Percentiles rank a stretch among this genome's conserved stretches.
Conservation (phyloP, 2,888 invertebrate genomes). For the Diarsia brunnea region DNA sequence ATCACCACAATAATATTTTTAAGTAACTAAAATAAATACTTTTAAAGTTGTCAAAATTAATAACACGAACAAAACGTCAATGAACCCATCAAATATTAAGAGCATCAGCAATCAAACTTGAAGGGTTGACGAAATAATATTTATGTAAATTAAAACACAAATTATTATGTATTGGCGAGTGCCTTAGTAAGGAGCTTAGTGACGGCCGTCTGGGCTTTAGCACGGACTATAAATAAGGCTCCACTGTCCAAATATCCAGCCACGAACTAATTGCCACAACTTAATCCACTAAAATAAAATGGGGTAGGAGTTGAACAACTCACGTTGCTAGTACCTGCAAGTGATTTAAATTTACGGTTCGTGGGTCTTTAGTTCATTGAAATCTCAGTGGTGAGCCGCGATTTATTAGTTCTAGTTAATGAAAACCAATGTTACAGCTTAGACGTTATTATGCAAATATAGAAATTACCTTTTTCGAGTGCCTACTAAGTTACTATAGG, state of each 20-base stretch:
- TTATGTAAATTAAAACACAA: constrained; percentile 70
- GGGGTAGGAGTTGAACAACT: constrained; percentile 71
- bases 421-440: constrained; percentile 56
- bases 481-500: too few species aligned
- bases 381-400: constrained; percentile 50
- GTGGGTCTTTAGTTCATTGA: constrained; percentile 62
- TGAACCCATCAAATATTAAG: constrained; percentile 29
- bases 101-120: constrained; percentile 19
- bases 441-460: constrained; percentile 8
- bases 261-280: constrained; percentile 81
- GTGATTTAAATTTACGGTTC: constrained; percentile 71
- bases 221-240: constrained; percentile 81
- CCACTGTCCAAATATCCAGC: constrained; percentile 79
- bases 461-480: not conserved
- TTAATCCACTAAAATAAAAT: constrained; percentile 85
- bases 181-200: constrained; percentile 77
- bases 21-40: not conserved
- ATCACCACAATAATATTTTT: not conserved
- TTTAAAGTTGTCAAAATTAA: constrained; percentile 10
- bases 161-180: constrained; percentile 73
- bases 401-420: constrained; percentile 57
- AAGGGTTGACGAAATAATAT: constrained; percentile 49
- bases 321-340: constrained; percentile 64
- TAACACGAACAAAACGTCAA: constrained; percentile 16
- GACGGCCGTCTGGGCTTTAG: constrained; percentile 74